Percentiles rank a stretch among this genome's conserved stretches.
Evolutionary conservation across 2,113 vertebrate genomes (phyloP).

Genomic region (Thamnaconus septentrionalis): DNA sequence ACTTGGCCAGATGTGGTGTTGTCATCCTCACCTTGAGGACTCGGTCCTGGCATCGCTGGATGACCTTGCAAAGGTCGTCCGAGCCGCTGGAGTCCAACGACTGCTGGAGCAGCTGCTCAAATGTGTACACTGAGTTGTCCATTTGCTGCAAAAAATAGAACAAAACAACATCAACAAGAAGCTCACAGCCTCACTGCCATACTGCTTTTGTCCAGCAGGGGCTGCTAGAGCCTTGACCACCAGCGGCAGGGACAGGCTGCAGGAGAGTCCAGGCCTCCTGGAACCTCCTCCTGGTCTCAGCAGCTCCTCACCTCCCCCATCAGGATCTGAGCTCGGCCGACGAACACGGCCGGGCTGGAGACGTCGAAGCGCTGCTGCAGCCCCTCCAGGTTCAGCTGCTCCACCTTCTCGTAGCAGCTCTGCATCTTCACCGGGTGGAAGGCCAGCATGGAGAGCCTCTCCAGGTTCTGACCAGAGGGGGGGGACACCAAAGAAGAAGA

Average conservation of each 20-base stretch:
- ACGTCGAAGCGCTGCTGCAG: conserved; percentile 94
- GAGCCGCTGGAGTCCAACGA: conserved; percentile 81
- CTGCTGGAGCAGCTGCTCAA: conserved; percentile 93
- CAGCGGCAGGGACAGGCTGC: not conserved
- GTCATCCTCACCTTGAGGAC: conserved; percentile 87
- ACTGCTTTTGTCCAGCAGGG: conserved; percentile 49
- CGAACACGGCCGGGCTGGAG: conserved; percentile 87
- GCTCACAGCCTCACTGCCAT: not conserved
- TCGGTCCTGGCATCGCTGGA: conserved; percentile 91
- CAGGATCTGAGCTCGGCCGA: conserved; percentile 94
- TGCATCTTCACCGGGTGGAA: conserved; percentile 98
- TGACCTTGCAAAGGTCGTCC: conserved; percentile 85
- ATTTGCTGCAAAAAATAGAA: conserved; percentile 83
- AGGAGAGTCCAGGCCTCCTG: conserved; percentile 4
- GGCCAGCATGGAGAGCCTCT: conserved; percentile 91
- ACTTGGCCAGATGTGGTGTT: too few species aligned
- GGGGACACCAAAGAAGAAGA: not conserved
- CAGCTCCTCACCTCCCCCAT: conserved; percentile 88
- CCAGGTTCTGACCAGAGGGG: conserved; percentile 83
- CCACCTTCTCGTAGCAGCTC: conserved; percentile 91
- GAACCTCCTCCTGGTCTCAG: not conserved
- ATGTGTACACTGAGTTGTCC: conserved; percentile 92
- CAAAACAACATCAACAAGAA: not conserved
- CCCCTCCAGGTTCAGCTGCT: conserved; percentile 89
- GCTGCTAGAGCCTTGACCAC: conserved; percentile 22